Evolutionary conservation across 2,888 invertebrate genomes (phyloP), one percentile per base, ranked within the genome.

Genomic region (Lycophotia porphyrea): DNA sequence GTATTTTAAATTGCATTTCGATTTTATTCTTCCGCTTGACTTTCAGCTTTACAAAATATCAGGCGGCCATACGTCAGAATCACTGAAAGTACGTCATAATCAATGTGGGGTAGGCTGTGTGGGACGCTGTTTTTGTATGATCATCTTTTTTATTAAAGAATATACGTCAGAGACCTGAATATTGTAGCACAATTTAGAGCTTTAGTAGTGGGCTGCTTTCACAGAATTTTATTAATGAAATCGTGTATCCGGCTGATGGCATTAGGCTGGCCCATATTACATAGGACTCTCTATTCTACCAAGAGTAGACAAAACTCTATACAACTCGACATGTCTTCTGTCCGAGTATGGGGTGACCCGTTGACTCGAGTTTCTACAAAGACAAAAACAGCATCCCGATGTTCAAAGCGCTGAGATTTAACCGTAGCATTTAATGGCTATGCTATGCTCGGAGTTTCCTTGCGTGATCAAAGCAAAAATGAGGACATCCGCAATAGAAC

Each of bases 91-190:
- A 74, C 78, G 78, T 78, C 78, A 79, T 27, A 44, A 74, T 64
- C 8, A 64, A 78, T 34, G 27, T 21, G n/a, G 44, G 44, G 18
- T 65, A 55, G 71, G 27, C 36, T 36, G 79, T 68, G 78, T 79
- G 78, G 78, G 78, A 39, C 0, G 74, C 39, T 74, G 67, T 74
- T 78, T 78, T 79, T 74, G 34, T 55, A 42, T 72, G 27, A 42
- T 39, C 52, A 34, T 24, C 27, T 73, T 65, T 52, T 78, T 55
- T 47, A 74, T 47, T 34, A 67, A 73, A 78, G 44, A 58, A 42
- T n/a, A 42, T 34, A 77, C 77, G 64, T 71, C 64, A 71, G 24
- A 42, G 27, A 65, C 11, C 34, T 34, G 44, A 27, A 27, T 58
- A 58, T 76, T 24, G 75, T 69, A 27, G 34, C 31, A 74, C 49